A percentile compares a stretch with the other conserved stretches of the same genome.
Conservation (phyloP, 2,113 vertebrate species). For the Percina caprodes region DNA sequence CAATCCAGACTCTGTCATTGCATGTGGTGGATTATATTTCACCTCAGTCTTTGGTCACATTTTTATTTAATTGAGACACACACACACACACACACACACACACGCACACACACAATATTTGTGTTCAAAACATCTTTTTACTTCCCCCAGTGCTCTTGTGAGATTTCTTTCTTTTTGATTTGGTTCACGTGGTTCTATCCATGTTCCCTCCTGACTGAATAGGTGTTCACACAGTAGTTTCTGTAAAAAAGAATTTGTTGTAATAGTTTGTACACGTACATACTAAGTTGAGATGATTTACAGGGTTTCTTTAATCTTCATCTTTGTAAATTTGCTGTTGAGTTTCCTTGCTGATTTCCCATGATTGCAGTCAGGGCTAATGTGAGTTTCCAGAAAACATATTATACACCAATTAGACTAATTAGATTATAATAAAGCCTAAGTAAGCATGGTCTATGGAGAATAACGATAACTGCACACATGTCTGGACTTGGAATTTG, state of each 20-base stretch:
- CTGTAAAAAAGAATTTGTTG: neutral
- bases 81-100: too few relatives aligned
- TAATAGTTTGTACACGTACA: neutral
- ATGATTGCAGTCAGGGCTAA: neutral
- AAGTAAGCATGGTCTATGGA: neutral
- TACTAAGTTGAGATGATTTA: neutral
- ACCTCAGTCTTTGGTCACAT: constrained; percentile 13
- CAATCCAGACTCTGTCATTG: neutral
- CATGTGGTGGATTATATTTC: constrained; percentile 33
- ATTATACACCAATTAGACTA: constrained; percentile 23
- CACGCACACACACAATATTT: neutral
- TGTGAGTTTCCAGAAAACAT: neutral
- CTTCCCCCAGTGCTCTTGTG: neutral
- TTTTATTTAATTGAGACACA: constrained; percentile 5
- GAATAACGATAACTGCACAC: neutral
- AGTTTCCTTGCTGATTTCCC: neutral
- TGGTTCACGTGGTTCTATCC: constrained; percentile 24
- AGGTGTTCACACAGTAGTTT: neutral
- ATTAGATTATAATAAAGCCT: constrained; percentile 5
- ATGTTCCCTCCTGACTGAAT: constrained; percentile 15
- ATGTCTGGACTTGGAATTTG: neutral
- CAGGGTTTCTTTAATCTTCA: neutral
- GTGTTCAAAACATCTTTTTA: constrained; percentile 21
- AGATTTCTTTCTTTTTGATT: constrained; percentile 16
- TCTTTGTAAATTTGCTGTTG: neutral